Percentiles rank a stretch among this genome's conserved stretches.
Evolutionary conservation across 1,140 invertebrate species (phyloP).

Genomic region (Bilobella aurantiaca): DNA sequence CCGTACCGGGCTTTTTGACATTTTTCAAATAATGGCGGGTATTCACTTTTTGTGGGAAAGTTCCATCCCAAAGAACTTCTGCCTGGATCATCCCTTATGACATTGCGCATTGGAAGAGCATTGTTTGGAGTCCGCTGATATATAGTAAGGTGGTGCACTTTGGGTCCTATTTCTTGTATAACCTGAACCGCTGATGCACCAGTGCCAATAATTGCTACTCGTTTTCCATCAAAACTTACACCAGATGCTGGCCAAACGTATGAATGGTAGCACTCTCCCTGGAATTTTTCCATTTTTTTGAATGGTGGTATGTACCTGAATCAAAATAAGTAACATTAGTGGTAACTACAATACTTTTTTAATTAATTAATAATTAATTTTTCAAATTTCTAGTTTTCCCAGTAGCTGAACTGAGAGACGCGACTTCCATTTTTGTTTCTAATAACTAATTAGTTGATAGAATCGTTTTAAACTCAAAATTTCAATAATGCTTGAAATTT

Average conservation of each 20-base stretch:
- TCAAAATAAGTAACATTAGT: background rate
- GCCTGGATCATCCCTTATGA: background rate
- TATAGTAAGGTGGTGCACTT: conserved; percentile 10
- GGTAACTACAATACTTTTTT: no score
- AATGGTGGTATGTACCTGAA: conserved; percentile 5
- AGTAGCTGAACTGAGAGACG: no score
- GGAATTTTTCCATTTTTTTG: conserved; percentile 9
- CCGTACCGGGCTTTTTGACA: background rate
- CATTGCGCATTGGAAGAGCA: conserved; percentile 3
- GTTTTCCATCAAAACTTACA: conserved; percentile 12
- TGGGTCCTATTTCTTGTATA: conserved; percentile 15
- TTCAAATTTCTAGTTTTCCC: no score
- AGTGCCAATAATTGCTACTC: conserved; percentile 16
- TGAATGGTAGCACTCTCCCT: conserved; percentile 7
- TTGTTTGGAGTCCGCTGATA: conserved; percentile 14
- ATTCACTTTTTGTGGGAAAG: background rate
- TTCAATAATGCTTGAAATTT: no score
- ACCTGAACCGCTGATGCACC: conserved; percentile 16
- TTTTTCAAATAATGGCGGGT: background rate
- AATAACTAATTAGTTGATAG: no score
- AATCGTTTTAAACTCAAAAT: no score
- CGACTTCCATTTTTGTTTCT: no score
- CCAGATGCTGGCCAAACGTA: conserved; percentile 12
- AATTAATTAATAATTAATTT: no score
- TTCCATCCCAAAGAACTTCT: background rate